Percentiles rank a stretch among this genome's conserved stretches.
These are phyloP conservation scores for Eupithecia dodoneata DNA, from an alignment of 2,888 invertebrate genomes.

Conservation along the genomic window DNA sequence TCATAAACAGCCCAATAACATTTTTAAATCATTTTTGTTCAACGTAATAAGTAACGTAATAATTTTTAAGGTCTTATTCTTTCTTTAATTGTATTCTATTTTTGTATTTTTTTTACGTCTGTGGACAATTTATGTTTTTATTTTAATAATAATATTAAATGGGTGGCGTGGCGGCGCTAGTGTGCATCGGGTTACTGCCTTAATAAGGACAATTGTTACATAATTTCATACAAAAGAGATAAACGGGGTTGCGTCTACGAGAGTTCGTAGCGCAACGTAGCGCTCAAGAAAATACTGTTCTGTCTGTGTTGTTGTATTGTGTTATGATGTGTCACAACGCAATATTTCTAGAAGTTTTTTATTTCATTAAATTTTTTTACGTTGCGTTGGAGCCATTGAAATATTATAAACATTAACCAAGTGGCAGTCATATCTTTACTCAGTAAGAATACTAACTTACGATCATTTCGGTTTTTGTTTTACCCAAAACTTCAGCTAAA, in stretches of 20 bases:
- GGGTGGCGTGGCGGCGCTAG: no score
- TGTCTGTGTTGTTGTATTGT: no score
- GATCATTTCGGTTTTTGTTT: background rate
- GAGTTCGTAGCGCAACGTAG: constrained; percentile 13
- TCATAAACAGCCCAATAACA: no score
- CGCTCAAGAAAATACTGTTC: background rate
- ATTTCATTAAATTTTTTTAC: background rate
- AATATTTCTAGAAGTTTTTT: background rate
- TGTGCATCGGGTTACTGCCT: no score
- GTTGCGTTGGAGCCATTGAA: no score
- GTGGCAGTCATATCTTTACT: background rate
- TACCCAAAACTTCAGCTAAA: background rate
- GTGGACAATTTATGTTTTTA: no score
- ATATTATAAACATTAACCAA: background rate
- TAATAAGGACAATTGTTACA: background rate
- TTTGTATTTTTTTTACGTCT: no score
- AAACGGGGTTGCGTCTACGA: constrained; percentile 31
- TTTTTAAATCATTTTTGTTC: no score
- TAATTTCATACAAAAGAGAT: constrained; percentile 24
- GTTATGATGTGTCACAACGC: background rate
- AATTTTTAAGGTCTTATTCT: no score
- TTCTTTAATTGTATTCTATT: no score
- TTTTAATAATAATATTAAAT: no score
- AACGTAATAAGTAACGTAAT: no score
- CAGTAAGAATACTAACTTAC: background rate